Evolutionary conservation across 2,113 vertebrate species (phyloP).

Genomic region (Sorex araneus): DNA sequence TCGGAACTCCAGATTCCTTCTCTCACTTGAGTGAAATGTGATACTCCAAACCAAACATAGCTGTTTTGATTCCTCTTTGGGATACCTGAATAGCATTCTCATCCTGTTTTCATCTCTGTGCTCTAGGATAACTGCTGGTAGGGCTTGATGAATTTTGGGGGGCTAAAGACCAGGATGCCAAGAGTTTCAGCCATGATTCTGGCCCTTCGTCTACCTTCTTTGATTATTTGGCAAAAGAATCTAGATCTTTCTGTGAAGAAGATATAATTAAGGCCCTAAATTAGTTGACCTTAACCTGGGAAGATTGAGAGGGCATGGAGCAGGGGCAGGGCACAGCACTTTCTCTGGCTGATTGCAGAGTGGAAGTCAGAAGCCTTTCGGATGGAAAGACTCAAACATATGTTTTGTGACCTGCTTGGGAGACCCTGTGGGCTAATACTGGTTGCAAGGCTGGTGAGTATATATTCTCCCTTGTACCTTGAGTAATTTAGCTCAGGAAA

Average conservation of each 20-base stretch:
- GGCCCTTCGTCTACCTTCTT: neutral
- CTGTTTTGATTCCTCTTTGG: no score
- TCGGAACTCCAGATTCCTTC: no score
- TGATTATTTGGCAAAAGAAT: neutral
- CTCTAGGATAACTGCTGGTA: no score
- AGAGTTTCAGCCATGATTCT: neutral
- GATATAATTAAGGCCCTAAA: neutral
- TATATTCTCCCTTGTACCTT: neutral
- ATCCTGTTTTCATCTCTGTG: no score
- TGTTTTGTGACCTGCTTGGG: neutral
- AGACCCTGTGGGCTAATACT: no score
- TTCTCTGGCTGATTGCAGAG: slow-evolving; percentile 8
- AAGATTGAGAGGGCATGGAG: neutral
- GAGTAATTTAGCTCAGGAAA: neutral
- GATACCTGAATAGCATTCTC: no score
- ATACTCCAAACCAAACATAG: no score
- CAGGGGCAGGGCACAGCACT: slow-evolving; percentile 13
- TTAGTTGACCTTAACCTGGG: slow-evolving; percentile 23
- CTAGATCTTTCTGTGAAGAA: neutral
- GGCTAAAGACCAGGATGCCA: neutral
- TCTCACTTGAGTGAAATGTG: no score
- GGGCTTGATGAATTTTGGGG: slow-evolving; percentile 9
- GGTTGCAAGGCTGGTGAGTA: neutral
- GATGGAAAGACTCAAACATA: neutral
- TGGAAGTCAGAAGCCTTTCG: neutral